phyloP scores from a whole-genome alignment of 1,140 invertebrate species.

The Drosophila kepulauana region DNA sequence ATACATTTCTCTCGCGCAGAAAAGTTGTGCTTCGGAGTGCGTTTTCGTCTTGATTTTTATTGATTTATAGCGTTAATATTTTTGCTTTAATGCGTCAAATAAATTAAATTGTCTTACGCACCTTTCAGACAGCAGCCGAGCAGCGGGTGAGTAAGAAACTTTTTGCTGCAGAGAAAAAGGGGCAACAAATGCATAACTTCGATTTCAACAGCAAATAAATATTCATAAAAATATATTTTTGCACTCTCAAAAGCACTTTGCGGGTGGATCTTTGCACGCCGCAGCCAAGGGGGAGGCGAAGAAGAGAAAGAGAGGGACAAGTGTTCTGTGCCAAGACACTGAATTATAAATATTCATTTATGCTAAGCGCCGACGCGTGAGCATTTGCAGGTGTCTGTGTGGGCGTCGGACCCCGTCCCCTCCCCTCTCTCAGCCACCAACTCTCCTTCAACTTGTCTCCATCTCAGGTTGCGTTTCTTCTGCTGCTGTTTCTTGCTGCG shows the following conservation, averaged over 20 bases:
- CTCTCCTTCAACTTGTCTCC: too few species aligned
- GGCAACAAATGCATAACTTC: conserved; percentile 77
- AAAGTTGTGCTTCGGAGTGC: conserved; percentile 32
- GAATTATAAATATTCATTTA: conserved; percentile 83
- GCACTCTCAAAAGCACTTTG: conserved; percentile 71
- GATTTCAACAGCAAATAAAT: conserved; percentile 82
- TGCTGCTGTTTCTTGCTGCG: not conserved
- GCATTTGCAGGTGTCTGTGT: conserved; percentile 68
- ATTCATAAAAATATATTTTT: conserved; percentile 77
- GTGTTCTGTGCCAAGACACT: conserved; percentile 49
- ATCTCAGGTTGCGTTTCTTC: not conserved
- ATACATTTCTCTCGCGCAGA: conserved; percentile 32
- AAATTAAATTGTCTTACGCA: conserved; percentile 84
- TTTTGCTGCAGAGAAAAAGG: conserved; percentile 21
- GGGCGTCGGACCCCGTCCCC: conserved; percentile 18
- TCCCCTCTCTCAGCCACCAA: not conserved
- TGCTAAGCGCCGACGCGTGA: conserved; percentile 70
- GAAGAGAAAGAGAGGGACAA: not conserved
- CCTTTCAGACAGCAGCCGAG: conserved; percentile 48
- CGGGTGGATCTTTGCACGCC: conserved; percentile 56
- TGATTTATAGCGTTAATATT: conserved; percentile 83
- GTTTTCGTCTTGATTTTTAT: conserved; percentile 53
- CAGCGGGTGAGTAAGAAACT: not conserved
- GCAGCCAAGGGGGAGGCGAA: not conserved
- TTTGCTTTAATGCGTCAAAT: conserved; percentile 82